Conservation (phyloP, 2,113 vertebrate species). For the Protobothrops flavoviridis region DNA sequence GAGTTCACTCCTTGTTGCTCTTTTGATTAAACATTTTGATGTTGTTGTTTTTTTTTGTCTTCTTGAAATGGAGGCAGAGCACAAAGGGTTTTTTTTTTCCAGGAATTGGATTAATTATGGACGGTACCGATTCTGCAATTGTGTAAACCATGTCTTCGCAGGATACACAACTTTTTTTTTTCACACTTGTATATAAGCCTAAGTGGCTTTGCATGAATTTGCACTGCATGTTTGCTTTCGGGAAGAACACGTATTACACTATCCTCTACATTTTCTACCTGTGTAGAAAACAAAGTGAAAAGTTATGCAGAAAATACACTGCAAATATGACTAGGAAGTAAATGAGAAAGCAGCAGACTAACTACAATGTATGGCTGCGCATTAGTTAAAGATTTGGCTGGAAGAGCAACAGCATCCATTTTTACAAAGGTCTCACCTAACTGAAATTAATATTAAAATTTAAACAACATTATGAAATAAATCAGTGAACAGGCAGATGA, state of each 20-base stretch:
- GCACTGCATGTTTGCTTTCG: slow-evolving; percentile 64
- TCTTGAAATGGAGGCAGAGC: not conserved
- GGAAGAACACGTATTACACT: slow-evolving; percentile 57
- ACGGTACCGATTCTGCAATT: slow-evolving; percentile 53
- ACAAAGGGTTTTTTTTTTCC: slow-evolving; percentile 11
- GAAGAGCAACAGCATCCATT: slow-evolving; percentile 43
- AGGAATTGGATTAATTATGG: slow-evolving; percentile 60
- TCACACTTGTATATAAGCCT: slow-evolving; percentile 66
- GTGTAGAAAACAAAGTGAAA: slow-evolving; percentile 71
- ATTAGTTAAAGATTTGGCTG: slow-evolving; percentile 60
- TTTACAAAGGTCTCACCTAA: slow-evolving; percentile 42
- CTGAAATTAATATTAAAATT: slow-evolving; percentile 32
- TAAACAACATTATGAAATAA: slow-evolving; percentile 39
- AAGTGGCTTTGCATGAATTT: slow-evolving; percentile 71
- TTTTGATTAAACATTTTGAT: not conserved
- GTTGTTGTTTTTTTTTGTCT: not conserved
- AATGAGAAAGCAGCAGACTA: slow-evolving; percentile 67
- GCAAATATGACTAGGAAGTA: slow-evolving; percentile 72
- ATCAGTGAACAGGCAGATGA: slow-evolving; percentile 42
- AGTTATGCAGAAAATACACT: slow-evolving; percentile 75
- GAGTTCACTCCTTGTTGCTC: not conserved
- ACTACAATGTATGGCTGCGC: slow-evolving; percentile 58
- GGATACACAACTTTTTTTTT: slow-evolving; percentile 54
- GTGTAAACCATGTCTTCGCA: slow-evolving; percentile 57
- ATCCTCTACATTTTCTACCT: slow-evolving; percentile 69